These are phyloP conservation scores for Argentina silus DNA, from an alignment of 2,797 vertebrate genomes.

Conservation along the genomic window DNA sequence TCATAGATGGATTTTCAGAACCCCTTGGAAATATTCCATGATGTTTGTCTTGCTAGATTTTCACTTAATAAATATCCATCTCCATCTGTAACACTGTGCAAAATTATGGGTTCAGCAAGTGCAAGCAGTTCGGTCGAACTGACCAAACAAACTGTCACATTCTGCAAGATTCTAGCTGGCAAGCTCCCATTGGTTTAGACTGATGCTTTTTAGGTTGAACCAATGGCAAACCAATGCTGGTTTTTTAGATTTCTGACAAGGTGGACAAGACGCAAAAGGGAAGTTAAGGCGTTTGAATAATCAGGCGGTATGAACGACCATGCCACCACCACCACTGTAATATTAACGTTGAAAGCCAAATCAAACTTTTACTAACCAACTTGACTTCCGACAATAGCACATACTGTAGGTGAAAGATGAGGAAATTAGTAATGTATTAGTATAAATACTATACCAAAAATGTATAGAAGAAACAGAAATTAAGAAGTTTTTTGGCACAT, in stretches of 20 bases:
- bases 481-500: constrained; percentile 31
- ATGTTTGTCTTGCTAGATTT: constrained; percentile 58
- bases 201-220: constrained; percentile 18
- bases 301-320: constrained; percentile 61
- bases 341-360: neutral
- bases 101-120: constrained; percentile 77
- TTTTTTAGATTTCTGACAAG: constrained; percentile 21
- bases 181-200: constrained; percentile 28
- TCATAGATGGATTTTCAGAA: constrained; percentile 58
- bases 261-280: constrained; percentile 33
- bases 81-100: constrained; percentile 80
- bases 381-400: neutral
- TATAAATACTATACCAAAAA: neutral
- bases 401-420: neutral
- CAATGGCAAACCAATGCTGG: constrained; percentile 13
- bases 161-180: constrained; percentile 65
- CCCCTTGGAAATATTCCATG: constrained; percentile 48
- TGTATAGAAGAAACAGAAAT: neutral
- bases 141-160: constrained; percentile 49
- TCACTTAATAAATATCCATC: constrained; percentile 65
- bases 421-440: neutral
- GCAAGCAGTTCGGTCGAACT: constrained; percentile 74
- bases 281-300: constrained; percentile 69
- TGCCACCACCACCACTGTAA: constrained; percentile 15
- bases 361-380: neutral